A percentile compares a stretch with the other conserved stretches of the same genome.
These are phyloP conservation scores for Acanthoscelides obtectus DNA, from an alignment of 2,888 invertebrate genomes.

Conservation along the genomic window DNA sequence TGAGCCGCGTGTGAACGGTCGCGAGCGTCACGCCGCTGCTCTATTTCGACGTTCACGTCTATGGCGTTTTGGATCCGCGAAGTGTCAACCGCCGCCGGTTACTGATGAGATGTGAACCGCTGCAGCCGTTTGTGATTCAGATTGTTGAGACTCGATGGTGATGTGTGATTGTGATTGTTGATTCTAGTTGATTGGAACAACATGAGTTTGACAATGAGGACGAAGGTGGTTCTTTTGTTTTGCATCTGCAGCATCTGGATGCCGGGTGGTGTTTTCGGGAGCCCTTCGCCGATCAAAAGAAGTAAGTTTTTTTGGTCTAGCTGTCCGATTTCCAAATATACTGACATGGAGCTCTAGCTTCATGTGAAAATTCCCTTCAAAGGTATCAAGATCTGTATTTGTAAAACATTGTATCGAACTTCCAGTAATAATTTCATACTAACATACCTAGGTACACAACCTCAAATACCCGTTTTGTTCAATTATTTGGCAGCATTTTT, in stretches of 20 bases:
- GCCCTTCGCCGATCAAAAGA: constrained; percentile 28
- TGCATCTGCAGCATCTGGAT: neutral
- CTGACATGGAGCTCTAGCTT: too few species aligned
- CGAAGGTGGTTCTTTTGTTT: neutral
- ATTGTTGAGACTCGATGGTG: neutral
- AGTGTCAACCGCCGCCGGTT: neutral
- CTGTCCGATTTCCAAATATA: too few species aligned
- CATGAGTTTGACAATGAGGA: neutral
- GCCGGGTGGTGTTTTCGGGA: constrained; percentile 1
- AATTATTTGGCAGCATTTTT: too few species aligned
- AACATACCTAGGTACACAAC: too few species aligned
- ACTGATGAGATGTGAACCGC: neutral
- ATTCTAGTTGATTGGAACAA: neutral
- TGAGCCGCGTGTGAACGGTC: constrained; percentile 6
- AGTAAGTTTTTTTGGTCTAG: constrained; percentile 20
- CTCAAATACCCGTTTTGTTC: too few species aligned
- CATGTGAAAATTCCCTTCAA: too few species aligned
- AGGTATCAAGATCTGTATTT: too few species aligned
- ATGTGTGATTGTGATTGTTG: neutral
- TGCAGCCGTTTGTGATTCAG: neutral
- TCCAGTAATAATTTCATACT: too few species aligned
- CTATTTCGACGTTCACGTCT: constrained; percentile 4
- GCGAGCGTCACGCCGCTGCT: constrained; percentile 9
- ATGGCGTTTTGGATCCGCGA: constrained; percentile 10
- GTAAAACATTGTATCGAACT: too few species aligned